These are phyloP conservation scores for Trichogramma evanescens DNA, from an alignment of 2,888 invertebrate species.

Conservation along the genomic window DNA sequence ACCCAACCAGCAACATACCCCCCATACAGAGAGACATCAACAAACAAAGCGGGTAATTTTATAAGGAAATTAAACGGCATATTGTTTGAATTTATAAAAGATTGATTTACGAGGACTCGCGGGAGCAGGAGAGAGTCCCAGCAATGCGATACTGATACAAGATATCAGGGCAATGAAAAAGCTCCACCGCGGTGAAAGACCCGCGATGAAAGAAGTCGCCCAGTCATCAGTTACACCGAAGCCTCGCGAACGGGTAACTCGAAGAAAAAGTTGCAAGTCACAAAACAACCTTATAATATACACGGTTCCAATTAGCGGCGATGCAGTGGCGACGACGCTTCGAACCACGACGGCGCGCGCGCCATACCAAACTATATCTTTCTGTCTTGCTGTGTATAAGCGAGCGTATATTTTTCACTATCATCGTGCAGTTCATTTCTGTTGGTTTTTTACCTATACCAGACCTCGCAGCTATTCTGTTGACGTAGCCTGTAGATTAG, in stretches of 20 bases:
- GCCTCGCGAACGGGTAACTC: slow-evolving; percentile 4
- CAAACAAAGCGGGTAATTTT: too few species aligned
- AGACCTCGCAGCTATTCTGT: too few species aligned
- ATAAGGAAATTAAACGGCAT: too few species aligned
- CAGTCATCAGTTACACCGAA: slow-evolving; percentile 12
- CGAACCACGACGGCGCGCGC: too few species aligned
- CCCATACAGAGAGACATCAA: too few species aligned
- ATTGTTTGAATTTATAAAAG: not conserved
- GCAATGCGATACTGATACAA: not conserved
- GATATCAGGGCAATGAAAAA: too few species aligned
- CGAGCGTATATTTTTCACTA: slow-evolving; percentile 13
- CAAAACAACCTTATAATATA: slow-evolving; percentile 10
- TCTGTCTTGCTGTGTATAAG: too few species aligned
- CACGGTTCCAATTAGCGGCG: not conserved
- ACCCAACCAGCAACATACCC: too few species aligned
- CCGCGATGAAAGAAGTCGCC: slow-evolving; percentile 3
- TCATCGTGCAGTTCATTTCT: not conserved
- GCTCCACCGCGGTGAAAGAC: slow-evolving; percentile 1
- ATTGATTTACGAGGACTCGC: slow-evolving; percentile 2
- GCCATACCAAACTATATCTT: slow-evolving; percentile 10
- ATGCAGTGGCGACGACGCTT: too few species aligned
- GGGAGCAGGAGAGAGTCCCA: too few species aligned
- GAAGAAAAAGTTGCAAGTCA: slow-evolving; percentile 18
- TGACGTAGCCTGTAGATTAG: too few species aligned
- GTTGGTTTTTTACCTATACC: too few species aligned